Evolutionary conservation across 2,797 vertebrate species (phyloP).

Genomic region (Morelia viridis): DNA sequence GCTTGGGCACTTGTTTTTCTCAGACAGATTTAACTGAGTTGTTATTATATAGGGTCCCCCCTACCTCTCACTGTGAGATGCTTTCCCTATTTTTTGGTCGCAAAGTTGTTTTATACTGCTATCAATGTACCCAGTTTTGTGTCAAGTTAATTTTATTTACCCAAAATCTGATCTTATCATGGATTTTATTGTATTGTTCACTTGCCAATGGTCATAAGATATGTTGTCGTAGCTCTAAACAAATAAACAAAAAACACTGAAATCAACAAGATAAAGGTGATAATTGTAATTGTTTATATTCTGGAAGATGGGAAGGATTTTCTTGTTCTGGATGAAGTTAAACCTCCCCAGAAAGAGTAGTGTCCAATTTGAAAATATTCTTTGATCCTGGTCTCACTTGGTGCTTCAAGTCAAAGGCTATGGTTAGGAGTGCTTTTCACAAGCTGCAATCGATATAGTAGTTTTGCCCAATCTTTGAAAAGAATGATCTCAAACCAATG

Average conservation of each 20-base stretch:
- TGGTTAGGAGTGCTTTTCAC: neutral
- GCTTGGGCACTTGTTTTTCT: neutral
- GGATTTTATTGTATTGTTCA: neutral
- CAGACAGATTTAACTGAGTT: neutral
- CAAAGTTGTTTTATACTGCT: neutral
- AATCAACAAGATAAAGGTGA: neutral
- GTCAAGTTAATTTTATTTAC: neutral
- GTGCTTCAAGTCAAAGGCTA: neutral
- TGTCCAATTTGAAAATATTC: neutral
- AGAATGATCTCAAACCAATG: neutral
- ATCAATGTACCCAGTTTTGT: neutral
- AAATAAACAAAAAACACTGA: neutral
- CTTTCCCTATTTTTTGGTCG: neutral
- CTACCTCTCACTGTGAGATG: neutral
- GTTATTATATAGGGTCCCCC: neutral
- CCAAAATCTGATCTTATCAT: neutral
- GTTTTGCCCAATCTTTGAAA: neutral
- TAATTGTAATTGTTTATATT: neutral
- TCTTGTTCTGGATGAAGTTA: neutral
- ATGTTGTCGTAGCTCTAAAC: neutral
- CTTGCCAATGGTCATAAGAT: neutral
- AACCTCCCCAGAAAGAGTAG: neutral
- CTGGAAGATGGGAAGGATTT: neutral
- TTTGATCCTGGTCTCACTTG: neutral
- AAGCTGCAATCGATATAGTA: neutral